A percentile compares a stretch with the other conserved stretches of the same genome.
These are phyloP conservation scores for Atrichornis clamosus DNA, from an alignment of 2,113 vertebrate species.

Conservation along the genomic window DNA sequence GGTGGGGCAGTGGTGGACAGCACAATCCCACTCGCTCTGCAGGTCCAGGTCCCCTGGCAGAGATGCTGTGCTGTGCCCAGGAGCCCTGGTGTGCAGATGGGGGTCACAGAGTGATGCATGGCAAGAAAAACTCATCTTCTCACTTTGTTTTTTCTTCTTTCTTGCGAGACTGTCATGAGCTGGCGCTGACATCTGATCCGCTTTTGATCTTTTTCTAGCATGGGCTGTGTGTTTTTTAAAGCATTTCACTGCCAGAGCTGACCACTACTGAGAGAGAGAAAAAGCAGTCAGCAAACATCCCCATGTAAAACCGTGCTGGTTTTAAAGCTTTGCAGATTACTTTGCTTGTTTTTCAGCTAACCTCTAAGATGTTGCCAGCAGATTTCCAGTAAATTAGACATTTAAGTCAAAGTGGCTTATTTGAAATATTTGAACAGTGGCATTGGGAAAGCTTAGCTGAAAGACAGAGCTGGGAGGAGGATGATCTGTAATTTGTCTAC, in stretches of 20 bases:
- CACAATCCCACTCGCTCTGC: accelerated
- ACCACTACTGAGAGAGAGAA: constrained; percentile 12
- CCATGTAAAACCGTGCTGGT: constrained; percentile 11
- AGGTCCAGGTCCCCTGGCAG: accelerated
- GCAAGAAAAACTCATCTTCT: neutral
- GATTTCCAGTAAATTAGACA: constrained; percentile 66
- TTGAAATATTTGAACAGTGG: constrained; percentile 21
- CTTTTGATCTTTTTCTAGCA: constrained; percentile 60
- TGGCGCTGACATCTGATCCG: neutral
- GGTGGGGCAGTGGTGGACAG: neutral
- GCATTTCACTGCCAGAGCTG: neutral
- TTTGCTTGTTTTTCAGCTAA: constrained; percentile 45
- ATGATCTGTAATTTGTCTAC: neutral
- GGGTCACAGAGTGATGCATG: accelerated
- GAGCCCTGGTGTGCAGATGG: neutral
- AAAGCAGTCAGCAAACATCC: constrained; percentile 9
- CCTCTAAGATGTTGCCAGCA: neutral
- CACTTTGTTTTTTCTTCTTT: constrained; percentile 13
- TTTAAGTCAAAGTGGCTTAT: constrained; percentile 43
- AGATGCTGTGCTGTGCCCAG: neutral
- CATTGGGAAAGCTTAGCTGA: neutral
- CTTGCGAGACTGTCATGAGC: neutral
- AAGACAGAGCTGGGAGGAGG: neutral
- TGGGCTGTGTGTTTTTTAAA: neutral
- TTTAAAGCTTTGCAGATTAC: constrained; percentile 53